Conservation (phyloP, 2,797 vertebrate genomes). For the Luscinia luscinia region DNA sequence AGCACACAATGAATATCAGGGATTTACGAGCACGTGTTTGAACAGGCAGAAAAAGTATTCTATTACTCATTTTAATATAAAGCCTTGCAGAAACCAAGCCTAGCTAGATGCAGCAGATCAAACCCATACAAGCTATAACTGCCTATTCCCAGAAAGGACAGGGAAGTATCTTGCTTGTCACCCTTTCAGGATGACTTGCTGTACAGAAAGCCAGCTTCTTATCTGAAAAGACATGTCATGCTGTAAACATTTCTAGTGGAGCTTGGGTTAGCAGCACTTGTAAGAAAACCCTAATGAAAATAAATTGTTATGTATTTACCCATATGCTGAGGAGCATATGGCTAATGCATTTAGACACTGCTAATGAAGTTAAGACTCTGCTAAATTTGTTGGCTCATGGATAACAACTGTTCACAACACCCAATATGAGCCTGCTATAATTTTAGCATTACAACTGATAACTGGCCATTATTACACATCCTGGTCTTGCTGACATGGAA, state of each 20-base stretch:
- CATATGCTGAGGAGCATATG: slow-evolving; percentile 74
- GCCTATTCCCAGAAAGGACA: not conserved
- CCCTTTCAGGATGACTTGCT: not conserved
- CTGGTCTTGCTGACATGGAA: not conserved
- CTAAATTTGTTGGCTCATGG: slow-evolving; percentile 64
- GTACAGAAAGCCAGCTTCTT: slow-evolving; percentile 15
- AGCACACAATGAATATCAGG: not conserved
- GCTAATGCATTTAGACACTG: slow-evolving; percentile 72
- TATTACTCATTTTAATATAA: not conserved
- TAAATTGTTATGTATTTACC: slow-evolving; percentile 74
- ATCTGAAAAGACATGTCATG: not conserved
- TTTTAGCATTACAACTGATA: slow-evolving; percentile 46
- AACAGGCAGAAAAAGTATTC: not conserved
- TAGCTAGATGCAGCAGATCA: not conserved
- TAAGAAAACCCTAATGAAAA: slow-evolving; percentile 72
- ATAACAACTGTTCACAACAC: slow-evolving; percentile 61
- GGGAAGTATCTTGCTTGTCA: not conserved
- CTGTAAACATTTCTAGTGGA: slow-evolving; percentile 42
- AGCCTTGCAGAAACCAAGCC: not conserved
- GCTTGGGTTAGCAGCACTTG: slow-evolving; percentile 46
- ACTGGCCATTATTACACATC: not conserved
- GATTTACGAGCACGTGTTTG: not conserved
- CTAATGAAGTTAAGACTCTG: slow-evolving; percentile 74
- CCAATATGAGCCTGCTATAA: slow-evolving; percentile 11
- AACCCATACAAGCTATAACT: not conserved